A percentile compares a stretch with the other conserved stretches of the same genome.
phyloP scores from a whole-genome alignment of 2,113 vertebrate genomes.

The Acanthisitta chloris region DNA sequence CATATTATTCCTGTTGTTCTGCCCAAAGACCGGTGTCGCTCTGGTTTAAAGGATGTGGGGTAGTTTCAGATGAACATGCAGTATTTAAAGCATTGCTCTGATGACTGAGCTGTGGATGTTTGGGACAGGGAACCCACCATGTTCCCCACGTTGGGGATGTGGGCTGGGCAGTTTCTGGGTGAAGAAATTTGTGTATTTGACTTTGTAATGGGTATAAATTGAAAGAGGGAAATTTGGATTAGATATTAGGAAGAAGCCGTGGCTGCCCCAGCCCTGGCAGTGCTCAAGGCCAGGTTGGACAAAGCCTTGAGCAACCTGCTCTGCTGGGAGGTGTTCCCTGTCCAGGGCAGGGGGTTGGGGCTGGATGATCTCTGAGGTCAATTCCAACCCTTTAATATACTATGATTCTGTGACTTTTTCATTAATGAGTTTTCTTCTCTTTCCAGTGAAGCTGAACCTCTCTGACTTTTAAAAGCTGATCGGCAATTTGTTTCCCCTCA shows the following conservation, averaged over 20 bases:
- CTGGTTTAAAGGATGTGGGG: neutral
- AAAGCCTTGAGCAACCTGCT: no score
- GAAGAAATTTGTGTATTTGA: neutral
- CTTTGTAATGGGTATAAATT: no score
- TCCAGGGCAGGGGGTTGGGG: no score
- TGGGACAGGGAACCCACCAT: accelerated
- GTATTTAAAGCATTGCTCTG: neutral
- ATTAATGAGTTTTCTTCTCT: neutral
- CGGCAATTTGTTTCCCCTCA: neutral
- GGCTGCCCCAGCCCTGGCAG: no score
- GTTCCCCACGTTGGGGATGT: neutral
- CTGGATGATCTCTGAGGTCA: neutral
- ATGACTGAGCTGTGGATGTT: neutral
- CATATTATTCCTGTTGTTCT: neutral
- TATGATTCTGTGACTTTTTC: neutral
- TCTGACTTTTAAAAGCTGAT: neutral
- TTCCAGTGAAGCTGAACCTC: neutral
- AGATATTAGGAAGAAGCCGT: no score
- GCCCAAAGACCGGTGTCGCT: neutral
- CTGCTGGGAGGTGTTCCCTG: no score
- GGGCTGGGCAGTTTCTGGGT: neutral
- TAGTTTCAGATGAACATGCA: neutral
- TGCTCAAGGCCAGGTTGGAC: no score
- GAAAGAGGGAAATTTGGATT: no score
- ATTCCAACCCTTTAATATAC: no score